Percentiles rank a stretch among this genome's conserved stretches.
Conservation (phyloP, 2,797 vertebrate species). For the Neomorphus geoffroyi region DNA sequence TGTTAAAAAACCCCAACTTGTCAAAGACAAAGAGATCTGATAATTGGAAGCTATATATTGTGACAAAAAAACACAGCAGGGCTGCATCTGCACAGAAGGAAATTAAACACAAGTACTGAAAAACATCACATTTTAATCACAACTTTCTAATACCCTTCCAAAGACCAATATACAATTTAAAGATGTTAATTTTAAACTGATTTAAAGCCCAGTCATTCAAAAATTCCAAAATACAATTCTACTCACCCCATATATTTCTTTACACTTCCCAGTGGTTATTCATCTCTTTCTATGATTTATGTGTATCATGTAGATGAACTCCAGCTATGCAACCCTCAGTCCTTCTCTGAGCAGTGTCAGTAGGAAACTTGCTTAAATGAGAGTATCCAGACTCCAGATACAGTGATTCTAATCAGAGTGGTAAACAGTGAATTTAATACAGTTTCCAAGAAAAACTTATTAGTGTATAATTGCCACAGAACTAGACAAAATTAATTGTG, state of each 20-base stretch:
- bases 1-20: background rate
- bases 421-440: background rate
- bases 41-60: background rate
- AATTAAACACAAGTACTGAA: background rate
- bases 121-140: background rate
- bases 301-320: background rate
- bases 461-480: background rate
- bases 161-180: background rate
- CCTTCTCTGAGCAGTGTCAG: background rate
- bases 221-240: background rate
- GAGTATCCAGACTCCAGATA: background rate
- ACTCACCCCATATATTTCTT: background rate
- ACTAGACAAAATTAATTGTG: background rate
- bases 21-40: background rate
- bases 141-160: background rate
- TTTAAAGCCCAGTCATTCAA: background rate
- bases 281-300: background rate
- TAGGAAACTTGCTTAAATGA: background rate
- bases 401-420: background rate
- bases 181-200: background rate
- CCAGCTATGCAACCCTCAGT: background rate
- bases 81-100: background rate
- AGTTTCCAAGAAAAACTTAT: background rate
- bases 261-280: background rate
- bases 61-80: background rate